Base-by-base conservation (phyloP, 2,888 invertebrate species). In the Drosophila nigricruria region DNA sequence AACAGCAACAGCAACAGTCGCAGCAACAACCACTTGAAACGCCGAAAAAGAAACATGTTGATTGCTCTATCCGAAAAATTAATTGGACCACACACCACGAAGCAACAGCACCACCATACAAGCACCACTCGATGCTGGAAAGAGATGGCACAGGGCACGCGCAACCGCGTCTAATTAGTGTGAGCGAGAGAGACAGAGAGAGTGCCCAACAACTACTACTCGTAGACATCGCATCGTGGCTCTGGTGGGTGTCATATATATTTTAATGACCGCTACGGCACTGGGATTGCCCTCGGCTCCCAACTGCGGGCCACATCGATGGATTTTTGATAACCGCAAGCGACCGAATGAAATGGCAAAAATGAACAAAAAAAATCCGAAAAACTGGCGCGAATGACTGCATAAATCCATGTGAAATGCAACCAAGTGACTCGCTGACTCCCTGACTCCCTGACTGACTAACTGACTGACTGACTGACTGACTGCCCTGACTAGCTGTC, bases 341-440 rank as follows among this genome's bases (percentile, higher is more conserved):
- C 65, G 16, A 59, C 25, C 66, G 67, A 86, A 78, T 76, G 84
- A 83, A 88, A 83, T 78, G 81, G 87, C 88, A 73, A 62, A 76
- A 73, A 47, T 49, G n/a, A n/a, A 23, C n/a, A 34, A 47, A 23
- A 23, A 36, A 10, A 49, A 47, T 47, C 25, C 43, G 25, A 54
- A 77, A 80, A 75, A 69, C 72, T 70, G 81, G 82, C 79, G 86
- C 90, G 88, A 86, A 86, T 89, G 88, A 77, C 76, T 88, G 86
- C 80, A 86, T 86, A 86, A 86, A 89, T 89, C 81, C 90, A 88
- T 88, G 88, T 75, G 90, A 85, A 85, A 85, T 89, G 75, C 81
- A 70, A 63, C 67, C 71, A 71, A 66, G 68, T 63, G 78, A 64
- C 62, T 60, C 67, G 43, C 53, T 72, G 77, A 64, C 73, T 66